These are phyloP conservation scores for Apostichopus japonicus DNA, from an alignment of 35 echinoderm and acorn worm species.

Conservation along the genomic window DNA sequence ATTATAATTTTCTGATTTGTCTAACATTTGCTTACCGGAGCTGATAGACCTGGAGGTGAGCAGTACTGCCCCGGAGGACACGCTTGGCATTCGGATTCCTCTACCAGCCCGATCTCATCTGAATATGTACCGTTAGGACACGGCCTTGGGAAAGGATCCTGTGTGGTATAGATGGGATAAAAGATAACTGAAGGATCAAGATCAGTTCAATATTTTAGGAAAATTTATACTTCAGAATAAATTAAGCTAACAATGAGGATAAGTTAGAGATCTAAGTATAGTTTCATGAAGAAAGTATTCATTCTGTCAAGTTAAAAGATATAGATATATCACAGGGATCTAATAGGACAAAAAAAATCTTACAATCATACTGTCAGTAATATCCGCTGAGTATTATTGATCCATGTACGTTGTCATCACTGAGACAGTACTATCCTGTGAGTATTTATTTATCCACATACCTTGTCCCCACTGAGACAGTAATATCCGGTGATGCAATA, in stretches of 20 bases:
- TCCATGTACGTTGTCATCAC: neutral
- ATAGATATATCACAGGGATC: too few relatives aligned
- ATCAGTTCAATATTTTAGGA: too few relatives aligned
- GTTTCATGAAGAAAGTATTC: too few relatives aligned
- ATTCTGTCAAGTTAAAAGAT: too few relatives aligned
- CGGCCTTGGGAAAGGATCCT: slow-evolving; percentile 90
- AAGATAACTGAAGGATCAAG: too few relatives aligned
- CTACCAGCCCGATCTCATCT: slow-evolving; percentile 75
- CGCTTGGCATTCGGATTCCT: slow-evolving; percentile 86
- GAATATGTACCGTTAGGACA: slow-evolving; percentile 94
- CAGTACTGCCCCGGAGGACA: slow-evolving; percentile 87
- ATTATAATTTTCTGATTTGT: too few relatives aligned
- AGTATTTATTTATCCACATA: slow-evolving; percentile 26
- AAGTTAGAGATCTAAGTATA: too few relatives aligned
- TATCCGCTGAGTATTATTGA: too few relatives aligned
- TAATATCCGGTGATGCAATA: slow-evolving; percentile 80
- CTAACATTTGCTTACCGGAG: slow-evolving; percentile 69
- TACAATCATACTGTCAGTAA: too few relatives aligned
- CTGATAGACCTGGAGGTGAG: slow-evolving; percentile 74
- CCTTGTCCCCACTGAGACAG: slow-evolving; percentile 94
- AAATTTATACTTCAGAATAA: too few relatives aligned
- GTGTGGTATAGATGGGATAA: neutral
- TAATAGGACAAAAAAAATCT: too few relatives aligned
- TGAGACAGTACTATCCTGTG: neutral
- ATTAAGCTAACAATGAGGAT: too few relatives aligned